Evolutionary conservation across 1,140 invertebrate species (phyloP), one percentile per base, ranked within the genome.

Genomic region (Myzus persicae): DNA sequence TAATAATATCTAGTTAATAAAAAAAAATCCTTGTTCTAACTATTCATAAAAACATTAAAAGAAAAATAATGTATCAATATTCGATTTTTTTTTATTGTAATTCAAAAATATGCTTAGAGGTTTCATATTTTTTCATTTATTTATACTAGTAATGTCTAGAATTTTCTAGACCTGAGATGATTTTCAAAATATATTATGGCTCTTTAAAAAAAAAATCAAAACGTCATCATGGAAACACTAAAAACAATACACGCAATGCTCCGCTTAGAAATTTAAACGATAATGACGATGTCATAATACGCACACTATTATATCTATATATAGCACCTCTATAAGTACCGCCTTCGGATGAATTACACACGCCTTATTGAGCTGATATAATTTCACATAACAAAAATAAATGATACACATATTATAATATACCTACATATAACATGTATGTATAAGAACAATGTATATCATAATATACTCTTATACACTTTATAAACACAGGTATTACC

Each of bases 321-420:
- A n/a, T n/a, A 76, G n/a, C 14, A 76, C 14, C 31, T 76, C 3
- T n/a, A n/a, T n/a, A 76, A 76, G 59, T 76, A 76, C 31, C 59
- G 31, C 59, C 59, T n/a, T 76, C 14, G 59, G 59, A 76, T n/a
- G n/a, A 76, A 76, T 76, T n/a, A n/a, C 59, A n/a, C 31, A 18
- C 7, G 59, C 31, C 5, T 76, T 76, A n/a, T 76, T 18, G 31
- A 76, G 14, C 18, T n/a, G 59, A 31, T 76, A 76, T 36, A 1
- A 76, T 76, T 76, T 76, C 59, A 76, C 59, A n/a, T n/a, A n/a
- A n/a, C 59, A n/a, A n/a, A 67, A 67, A 67, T 67, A 67, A n/a
- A 67, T 67, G 31, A 67, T 76, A 76, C 31, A 76, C 31, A 76
- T 67, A 31, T 67, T 67, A 67, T n/a, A 67, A 67, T 67, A n/a